Evolutionary conservation across 2,113 vertebrate genomes (phyloP).

Genomic region (pig (Sus scrofa)): T2T-Sscrofa CM000828.6:41457501-41458000

Average conservation of each 20-base stretch:
- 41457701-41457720: background rate
- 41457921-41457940: background rate
- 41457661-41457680: background rate
- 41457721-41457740: background rate
- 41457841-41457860: background rate
- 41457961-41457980: background rate
- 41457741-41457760: background rate
- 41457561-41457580: background rate
- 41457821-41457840: background rate
- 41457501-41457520: slow-evolving; percentile 13
- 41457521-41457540: background rate
- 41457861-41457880: background rate
- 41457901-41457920: background rate
- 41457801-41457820: slow-evolving; percentile 31
- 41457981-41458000: background rate
- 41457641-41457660: background rate
- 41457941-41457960: background rate
- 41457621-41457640: background rate
- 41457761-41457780: background rate
- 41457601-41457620: slow-evolving; percentile 31
- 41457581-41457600: background rate
- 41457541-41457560: slow-evolving; percentile 27
- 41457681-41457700: background rate
- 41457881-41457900: background rate
- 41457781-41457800: slow-evolving; percentile 59